Evolutionary conservation across 2,113 vertebrate genomes (phyloP).

Genomic region (Rhegmatorhina hoffmannsi): DNA sequence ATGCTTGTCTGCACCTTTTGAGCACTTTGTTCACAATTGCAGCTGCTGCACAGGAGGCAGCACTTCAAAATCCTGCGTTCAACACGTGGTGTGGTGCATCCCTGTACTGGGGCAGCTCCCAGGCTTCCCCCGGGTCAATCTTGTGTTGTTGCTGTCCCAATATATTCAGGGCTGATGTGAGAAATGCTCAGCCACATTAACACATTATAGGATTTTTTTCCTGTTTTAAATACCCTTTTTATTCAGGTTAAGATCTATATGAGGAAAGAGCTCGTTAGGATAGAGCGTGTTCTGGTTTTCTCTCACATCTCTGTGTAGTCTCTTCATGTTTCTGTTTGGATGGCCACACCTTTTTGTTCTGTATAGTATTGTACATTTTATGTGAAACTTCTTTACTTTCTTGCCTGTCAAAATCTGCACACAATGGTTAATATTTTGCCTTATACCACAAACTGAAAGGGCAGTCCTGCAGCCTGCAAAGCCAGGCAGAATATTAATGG

Average conservation of each 20-base stretch:
- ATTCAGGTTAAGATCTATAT: neutral
- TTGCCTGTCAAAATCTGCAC: neutral
- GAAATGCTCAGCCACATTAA: neutral
- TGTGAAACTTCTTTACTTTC: conserved; percentile 37
- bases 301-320: neutral
- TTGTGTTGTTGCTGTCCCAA: neutral
- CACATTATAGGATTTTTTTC: neutral
- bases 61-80: neutral
- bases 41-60: neutral
- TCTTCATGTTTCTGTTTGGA: conserved; percentile 43
- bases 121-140: neutral
- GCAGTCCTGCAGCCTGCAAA: neutral
- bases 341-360: conserved; percentile 8
- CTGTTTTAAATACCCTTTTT: neutral
- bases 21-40: neutral
- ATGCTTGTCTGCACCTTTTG: neutral
- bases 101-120: neutral
- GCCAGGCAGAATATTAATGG: neutral
- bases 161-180: neutral
- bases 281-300: neutral
- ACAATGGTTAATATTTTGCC: neutral
- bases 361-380: conserved; percentile 24
- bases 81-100: neutral
- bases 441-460: neutral
- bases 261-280: neutral